Evolutionary conservation across 2,113 vertebrate genomes (phyloP).

Genomic region (Tragulus kanchil): DNA sequence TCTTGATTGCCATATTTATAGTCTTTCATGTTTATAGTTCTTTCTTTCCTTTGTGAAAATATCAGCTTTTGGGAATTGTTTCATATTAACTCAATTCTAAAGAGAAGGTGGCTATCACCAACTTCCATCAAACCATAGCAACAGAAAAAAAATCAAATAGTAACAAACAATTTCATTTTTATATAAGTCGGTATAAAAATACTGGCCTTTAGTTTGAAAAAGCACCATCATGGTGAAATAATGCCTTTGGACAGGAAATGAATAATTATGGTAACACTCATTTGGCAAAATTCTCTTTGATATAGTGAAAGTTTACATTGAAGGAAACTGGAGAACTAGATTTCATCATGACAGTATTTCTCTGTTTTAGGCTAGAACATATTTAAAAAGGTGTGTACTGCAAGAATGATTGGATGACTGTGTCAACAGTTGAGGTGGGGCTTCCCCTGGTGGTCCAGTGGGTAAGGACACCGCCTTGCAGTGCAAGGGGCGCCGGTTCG

Average conservation of each 20-base stretch:
- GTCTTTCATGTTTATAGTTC: constrained; percentile 20
- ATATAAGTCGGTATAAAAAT: constrained; percentile 68
- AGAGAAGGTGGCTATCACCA: constrained; percentile 49
- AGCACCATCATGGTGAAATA: constrained; percentile 62
- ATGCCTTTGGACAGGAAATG: constrained; percentile 51
- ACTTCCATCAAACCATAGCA: constrained; percentile 44
- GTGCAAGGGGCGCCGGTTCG: too few relatives aligned
- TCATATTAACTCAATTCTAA: constrained; percentile 52
- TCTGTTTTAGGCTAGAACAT: constrained; percentile 52
- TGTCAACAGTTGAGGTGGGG: too few relatives aligned
- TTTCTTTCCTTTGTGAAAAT: neutral
- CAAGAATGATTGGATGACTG: neutral
- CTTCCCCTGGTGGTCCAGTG: too few relatives aligned
- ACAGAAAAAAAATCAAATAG: constrained; percentile 70
- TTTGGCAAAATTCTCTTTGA: constrained; percentile 69
- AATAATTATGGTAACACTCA: constrained; percentile 67
- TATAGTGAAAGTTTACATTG: constrained; percentile 66
- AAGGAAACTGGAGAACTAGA: constrained; percentile 27
- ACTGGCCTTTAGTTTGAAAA: constrained; percentile 69
- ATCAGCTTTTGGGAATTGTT: neutral
- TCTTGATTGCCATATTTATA: neutral
- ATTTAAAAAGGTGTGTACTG: constrained; percentile 40
- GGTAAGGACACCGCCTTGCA: too few relatives aligned
- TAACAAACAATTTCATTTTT: constrained; percentile 75
- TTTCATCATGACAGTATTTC: constrained; percentile 56